A percentile compares a stretch with the other conserved stretches of the same genome.
Evolutionary conservation across 1,140 invertebrate genomes (phyloP).

Genomic region (Dolichoris vasculosae): DNA sequence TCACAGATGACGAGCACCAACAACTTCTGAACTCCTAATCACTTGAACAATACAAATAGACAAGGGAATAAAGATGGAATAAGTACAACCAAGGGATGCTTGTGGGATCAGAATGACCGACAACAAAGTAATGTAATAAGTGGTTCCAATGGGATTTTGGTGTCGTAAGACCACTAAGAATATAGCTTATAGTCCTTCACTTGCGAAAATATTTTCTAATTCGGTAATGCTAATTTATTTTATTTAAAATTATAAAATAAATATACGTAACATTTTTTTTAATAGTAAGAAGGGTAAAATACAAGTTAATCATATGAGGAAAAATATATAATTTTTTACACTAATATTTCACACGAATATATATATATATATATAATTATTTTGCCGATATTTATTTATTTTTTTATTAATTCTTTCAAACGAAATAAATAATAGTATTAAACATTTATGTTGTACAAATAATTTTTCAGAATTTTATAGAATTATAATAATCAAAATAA

Average conservation of each 20-base stretch:
- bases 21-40: neutral
- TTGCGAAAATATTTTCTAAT: neutral
- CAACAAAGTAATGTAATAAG: constrained; percentile 11
- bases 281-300: too few species aligned
- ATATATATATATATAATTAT: too few species aligned
- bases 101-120: constrained; percentile 7
- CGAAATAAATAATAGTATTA: too few species aligned
- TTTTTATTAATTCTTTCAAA: too few species aligned
- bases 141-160: neutral
- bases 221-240: neutral
- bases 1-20: neutral
- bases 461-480: too few species aligned
- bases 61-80: neutral
- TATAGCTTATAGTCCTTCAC: neutral
- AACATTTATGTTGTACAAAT: too few species aligned
- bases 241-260: neutral
- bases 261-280: neutral
- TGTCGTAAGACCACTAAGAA: neutral
- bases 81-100: neutral
- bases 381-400: too few species aligned
- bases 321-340: too few species aligned
- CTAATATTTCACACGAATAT: too few species aligned
- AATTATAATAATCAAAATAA: too few species aligned
- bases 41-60: neutral
- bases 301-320: too few species aligned